Evolutionary conservation across 1,140 invertebrate species (phyloP).

Genomic region (Rhopalosiphum padi): DNA sequence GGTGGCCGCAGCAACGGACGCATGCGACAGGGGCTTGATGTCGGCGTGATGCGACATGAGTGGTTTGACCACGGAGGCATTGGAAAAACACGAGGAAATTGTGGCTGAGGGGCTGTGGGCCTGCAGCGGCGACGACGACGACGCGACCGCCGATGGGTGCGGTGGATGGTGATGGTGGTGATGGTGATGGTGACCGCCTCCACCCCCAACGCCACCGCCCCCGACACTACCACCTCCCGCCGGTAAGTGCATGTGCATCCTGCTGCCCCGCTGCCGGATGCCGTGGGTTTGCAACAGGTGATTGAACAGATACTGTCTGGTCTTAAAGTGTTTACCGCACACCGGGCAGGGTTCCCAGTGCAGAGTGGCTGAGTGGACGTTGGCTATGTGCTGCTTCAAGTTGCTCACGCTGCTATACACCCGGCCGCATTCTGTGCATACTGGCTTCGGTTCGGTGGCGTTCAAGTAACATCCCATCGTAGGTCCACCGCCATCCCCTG

Average conservation of each 20-base stretch:
- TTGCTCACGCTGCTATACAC: conserved; percentile 73
- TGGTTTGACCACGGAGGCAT: neutral
- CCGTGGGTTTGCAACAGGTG: conserved; percentile 75
- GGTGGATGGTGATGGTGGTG: conserved; percentile 11
- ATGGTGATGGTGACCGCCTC: neutral
- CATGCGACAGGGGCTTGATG: conserved; percentile 20
- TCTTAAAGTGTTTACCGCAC: conserved; percentile 74
- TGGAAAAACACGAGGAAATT: conserved; percentile 60
- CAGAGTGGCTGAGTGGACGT: conserved; percentile 73
- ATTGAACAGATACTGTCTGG: conserved; percentile 75
- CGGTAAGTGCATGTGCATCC: conserved; percentile 60
- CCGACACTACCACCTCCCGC: conserved; percentile 61
- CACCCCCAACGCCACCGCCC: conserved; percentile 61
- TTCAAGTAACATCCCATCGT: conserved; percentile 56
- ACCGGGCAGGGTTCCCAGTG: conserved; percentile 72
- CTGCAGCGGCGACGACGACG: conserved; percentile 57
- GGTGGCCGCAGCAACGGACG: conserved; percentile 1
- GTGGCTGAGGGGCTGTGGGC: conserved; percentile 65
- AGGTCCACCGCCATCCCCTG: conserved; percentile 58
- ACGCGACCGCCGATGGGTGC: conserved; percentile 41
- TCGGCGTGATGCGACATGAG: neutral
- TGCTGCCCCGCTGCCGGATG: conserved; percentile 67
- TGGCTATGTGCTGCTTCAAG: conserved; percentile 76
- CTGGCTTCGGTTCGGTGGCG: conserved; percentile 65
- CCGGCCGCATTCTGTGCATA: conserved; percentile 74